Evolutionary conservation across 2,888 invertebrate species (phyloP).

Genomic region (Paralinhomoeus sp.): DNA sequence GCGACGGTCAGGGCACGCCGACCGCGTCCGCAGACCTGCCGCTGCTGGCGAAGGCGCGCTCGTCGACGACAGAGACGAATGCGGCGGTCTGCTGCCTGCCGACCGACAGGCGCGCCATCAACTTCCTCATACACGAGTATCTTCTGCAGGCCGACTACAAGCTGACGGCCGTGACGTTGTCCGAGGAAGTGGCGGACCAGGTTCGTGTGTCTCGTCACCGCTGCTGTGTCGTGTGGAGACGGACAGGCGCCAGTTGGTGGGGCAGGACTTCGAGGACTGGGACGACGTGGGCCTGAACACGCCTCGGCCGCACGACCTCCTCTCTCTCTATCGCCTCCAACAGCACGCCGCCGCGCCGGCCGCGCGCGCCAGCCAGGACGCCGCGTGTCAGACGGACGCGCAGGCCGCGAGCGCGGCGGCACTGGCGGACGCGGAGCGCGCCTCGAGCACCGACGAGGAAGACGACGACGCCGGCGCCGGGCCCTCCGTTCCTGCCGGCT

Average conservation of each 20-base stretch:
- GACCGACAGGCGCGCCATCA: constrained; percentile 56
- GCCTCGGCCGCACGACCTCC: constrained; percentile 49
- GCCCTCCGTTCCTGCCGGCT: too few relatives aligned
- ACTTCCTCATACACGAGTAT: constrained; percentile 66
- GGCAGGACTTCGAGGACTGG: constrained; percentile 66
- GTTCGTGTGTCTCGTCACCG: constrained; percentile 26
- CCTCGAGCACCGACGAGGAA: too few relatives aligned
- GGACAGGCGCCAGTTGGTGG: not conserved
- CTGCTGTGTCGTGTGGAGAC: not conserved
- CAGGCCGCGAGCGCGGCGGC: too few relatives aligned
- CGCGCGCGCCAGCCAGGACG: not conserved
- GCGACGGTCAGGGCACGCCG: too few relatives aligned
- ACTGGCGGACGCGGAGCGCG: too few relatives aligned
- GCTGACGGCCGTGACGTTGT: constrained; percentile 63
- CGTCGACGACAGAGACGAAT: too few relatives aligned
- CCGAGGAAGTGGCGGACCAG: constrained; percentile 70
- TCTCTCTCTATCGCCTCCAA: constrained; percentile 24
- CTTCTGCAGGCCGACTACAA: constrained; percentile 53
- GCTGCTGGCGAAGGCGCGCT: too few relatives aligned
- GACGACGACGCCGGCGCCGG: too few relatives aligned
- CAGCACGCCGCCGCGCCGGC: not conserved
- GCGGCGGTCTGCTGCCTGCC: too few relatives aligned
- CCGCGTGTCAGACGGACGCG: not conserved
- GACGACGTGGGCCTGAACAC: constrained; percentile 69
- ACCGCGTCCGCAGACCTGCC: too few relatives aligned